Conservation (phyloP, 2,888 invertebrate genomes). For the Ommatoiulus sabulosus region DNA sequence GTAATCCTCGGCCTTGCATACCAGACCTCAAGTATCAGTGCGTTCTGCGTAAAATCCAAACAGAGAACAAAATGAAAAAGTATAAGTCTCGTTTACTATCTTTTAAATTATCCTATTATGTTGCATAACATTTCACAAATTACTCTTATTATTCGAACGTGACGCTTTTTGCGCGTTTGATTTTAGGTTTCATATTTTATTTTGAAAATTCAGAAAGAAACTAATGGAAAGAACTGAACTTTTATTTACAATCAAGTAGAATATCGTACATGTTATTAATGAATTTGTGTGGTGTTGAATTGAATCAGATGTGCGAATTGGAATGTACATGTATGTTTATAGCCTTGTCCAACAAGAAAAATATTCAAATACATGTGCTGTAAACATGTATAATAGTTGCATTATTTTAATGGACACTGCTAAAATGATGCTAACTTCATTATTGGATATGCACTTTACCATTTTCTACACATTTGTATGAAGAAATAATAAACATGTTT, state of each 20-base stretch:
- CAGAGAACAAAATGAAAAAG: too few species aligned
- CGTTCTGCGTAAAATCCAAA: too few species aligned
- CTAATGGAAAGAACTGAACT: not conserved
- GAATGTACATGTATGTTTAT: not conserved
- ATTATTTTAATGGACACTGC: not conserved
- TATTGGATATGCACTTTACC: not conserved
- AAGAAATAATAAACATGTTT: not conserved
- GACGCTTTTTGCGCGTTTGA: too few species aligned
- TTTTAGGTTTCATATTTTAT: too few species aligned
- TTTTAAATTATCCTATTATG: too few species aligned
- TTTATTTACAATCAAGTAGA: not conserved
- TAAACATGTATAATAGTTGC: not conserved
- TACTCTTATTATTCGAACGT: too few species aligned
- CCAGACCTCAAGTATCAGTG: too few species aligned
- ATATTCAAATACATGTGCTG: not conserved
- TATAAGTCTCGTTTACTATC: too few species aligned
- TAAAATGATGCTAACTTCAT: not conserved
- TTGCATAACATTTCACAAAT: too few species aligned
- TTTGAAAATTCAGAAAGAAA: too few species aligned
- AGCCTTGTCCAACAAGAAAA: not conserved
- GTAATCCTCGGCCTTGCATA: too few species aligned
- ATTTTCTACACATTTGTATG: not conserved
- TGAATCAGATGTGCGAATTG: not conserved
- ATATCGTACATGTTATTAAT: not conserved
- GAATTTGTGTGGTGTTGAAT: not conserved